Evolutionary conservation across 1,140 invertebrate genomes (phyloP), one percentile per base, ranked within the genome.

Genomic region (Riptortus pedestris): DNA sequence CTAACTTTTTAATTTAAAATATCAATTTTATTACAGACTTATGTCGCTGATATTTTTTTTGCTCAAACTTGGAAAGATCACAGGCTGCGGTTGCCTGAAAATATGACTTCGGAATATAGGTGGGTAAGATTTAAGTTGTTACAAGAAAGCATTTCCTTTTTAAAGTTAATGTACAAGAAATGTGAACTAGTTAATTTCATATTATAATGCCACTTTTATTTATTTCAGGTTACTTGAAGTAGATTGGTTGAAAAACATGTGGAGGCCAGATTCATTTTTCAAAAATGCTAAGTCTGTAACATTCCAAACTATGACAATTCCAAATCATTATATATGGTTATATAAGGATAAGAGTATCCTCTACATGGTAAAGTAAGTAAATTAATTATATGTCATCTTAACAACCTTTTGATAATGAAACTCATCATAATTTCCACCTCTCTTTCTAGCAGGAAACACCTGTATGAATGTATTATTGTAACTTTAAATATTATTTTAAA

Each of bases 271-370:
- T 76, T 90, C 87, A 0, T 91, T 89, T 73, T 90, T 91, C 73
- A 91, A 91, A 73, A 91, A 91, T 73, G 90, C 90, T 31, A 93
- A 93, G 75, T 88, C 88, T 9, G 90, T 93, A 0, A 93, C 89
- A 2, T 93, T 93, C 72, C 90, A 93, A 74, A 91, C 89, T 0
- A 93, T 93, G 90, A 93, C 90, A 48, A 90, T 93, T 67, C 90
- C 90, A 0, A 93, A 93, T 76, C 90, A 93, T 72, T 91, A 91
- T 68, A 81, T 91, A 68, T 91, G 89, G 89, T 74, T 91, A 12
- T 90, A 90, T 73, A 90, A 90, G 73, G 88, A 91, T 71, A 90
- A 91, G 74, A 90, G 86, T 0, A 91, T 91, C 62, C 74, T 91
- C 0, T 91, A 91, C 71, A 91, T 91, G 88, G 87, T 90, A 45